Percentiles rank a stretch among this genome's conserved stretches.
These are phyloP conservation scores for Dysmachus trigonus DNA, from an alignment of 2,888 invertebrate genomes.

Conservation along the genomic window DNA sequence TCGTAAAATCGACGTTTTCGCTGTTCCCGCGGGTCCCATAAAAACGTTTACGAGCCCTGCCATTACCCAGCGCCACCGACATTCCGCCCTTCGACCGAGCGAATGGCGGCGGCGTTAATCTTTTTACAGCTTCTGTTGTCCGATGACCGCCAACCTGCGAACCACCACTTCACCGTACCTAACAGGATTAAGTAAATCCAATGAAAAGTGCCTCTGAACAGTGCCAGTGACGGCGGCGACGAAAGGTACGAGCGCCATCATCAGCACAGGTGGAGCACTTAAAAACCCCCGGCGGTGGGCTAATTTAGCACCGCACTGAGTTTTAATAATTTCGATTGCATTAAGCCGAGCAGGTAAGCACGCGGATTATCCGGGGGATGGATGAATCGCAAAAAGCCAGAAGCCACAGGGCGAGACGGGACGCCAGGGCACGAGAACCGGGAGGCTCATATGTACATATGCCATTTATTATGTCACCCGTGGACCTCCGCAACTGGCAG, in stretches of 20 bases:
- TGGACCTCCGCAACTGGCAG: not conserved
- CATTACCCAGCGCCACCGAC: not conserved
- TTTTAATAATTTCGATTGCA: not conserved
- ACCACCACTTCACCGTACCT: not conserved
- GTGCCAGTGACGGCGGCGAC: not conserved
- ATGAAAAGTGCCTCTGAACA: not conserved
- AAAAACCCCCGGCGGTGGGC: not conserved
- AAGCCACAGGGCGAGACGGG: not conserved
- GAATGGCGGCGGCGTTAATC: not conserved
- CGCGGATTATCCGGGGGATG: not conserved
- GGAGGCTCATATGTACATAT: not conserved
- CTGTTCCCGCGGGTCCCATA: not conserved
- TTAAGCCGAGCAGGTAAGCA: not conserved
- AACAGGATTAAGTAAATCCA: not conserved
- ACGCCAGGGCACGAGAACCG: not conserved
- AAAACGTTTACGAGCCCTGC: not conserved
- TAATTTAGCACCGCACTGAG: not conserved
- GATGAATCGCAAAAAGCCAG: not conserved
- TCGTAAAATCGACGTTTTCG: not conserved
- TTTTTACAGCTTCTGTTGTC: not conserved
- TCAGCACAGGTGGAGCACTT: not conserved
- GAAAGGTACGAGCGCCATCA: not conserved
- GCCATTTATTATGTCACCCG: constrained; percentile 5
- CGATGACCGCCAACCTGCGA: not conserved
- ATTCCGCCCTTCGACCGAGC: not conserved